Conservation (phyloP, 2,888 invertebrate genomes). For the Apamea sordens region DNA sequence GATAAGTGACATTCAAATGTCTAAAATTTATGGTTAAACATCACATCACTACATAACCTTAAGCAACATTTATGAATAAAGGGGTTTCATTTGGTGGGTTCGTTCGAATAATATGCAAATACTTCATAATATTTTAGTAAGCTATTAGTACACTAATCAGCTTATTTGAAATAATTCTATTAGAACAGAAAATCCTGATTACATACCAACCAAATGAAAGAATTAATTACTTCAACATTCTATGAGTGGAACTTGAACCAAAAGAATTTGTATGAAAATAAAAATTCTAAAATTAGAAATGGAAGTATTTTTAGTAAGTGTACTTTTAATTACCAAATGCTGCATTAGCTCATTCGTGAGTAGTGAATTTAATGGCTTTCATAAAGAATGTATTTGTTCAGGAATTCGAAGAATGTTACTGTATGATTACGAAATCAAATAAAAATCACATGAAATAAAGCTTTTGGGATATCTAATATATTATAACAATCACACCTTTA, state of each 20-base stretch:
- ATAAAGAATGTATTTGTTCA: neutral
- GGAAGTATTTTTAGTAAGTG: conserved; percentile 4
- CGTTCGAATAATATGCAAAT: no score
- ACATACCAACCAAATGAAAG: conserved; percentile 3
- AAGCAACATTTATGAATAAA: no score
- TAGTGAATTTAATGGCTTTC: neutral
- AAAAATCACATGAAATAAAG: neutral
- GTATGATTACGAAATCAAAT: neutral
- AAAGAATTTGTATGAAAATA: conserved; percentile 25
- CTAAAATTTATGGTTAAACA: no score
- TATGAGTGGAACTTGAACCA: conserved; percentile 8
- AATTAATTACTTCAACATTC: conserved; percentile 5
- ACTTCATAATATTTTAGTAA: neutral
- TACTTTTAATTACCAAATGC: conserved; percentile 4
- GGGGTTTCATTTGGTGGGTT: no score
- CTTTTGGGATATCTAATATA: neutral
- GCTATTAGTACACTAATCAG: conserved; percentile 6
- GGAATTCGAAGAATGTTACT: neutral
- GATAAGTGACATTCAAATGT: no score
- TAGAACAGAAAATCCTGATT: neutral
- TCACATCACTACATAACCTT: no score
- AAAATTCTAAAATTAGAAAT: neutral
- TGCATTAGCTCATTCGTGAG: neutral
- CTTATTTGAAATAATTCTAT: neutral
- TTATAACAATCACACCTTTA: neutral